phyloP scores from a whole-genome alignment of 2,113 vertebrate genomes.

The Melospiza georgiana region DNA sequence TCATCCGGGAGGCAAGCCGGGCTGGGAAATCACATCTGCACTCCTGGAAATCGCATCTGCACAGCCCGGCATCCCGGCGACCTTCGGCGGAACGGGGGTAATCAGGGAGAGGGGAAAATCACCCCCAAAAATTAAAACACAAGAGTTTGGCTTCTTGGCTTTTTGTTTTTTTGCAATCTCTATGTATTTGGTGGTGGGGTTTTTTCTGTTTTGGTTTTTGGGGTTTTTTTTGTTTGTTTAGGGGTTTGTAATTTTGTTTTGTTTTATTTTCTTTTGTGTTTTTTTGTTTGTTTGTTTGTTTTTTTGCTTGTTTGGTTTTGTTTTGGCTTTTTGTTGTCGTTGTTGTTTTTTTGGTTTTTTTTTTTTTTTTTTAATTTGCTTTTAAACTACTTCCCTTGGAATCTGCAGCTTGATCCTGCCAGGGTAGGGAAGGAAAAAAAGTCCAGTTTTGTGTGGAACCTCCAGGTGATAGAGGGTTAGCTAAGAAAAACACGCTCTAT shows the following conservation, averaged over 20 bases:
- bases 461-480: background rate
- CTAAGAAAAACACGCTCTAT: background rate
- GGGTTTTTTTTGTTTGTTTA: no score
- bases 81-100: background rate
- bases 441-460: background rate
- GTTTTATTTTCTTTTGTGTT: no score
- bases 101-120: background rate
- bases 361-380: background rate
- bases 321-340: no score
- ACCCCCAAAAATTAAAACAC: background rate
- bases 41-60: background rate
- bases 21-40: background rate
- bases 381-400: background rate
- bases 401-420: background rate
- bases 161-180: background rate
- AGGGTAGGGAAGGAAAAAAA: fast-evolving
- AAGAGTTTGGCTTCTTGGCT: background rate
- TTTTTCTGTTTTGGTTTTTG: no score
- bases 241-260: no score
- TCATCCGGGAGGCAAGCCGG: background rate
- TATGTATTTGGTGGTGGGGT: fast-evolving
- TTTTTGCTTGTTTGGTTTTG: no score
- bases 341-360: no score
- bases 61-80: background rate
- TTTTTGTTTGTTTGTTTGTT: background rate